phyloP scores from a whole-genome alignment of 1,140 invertebrate genomes.

The Apis laboriosa region DNA sequence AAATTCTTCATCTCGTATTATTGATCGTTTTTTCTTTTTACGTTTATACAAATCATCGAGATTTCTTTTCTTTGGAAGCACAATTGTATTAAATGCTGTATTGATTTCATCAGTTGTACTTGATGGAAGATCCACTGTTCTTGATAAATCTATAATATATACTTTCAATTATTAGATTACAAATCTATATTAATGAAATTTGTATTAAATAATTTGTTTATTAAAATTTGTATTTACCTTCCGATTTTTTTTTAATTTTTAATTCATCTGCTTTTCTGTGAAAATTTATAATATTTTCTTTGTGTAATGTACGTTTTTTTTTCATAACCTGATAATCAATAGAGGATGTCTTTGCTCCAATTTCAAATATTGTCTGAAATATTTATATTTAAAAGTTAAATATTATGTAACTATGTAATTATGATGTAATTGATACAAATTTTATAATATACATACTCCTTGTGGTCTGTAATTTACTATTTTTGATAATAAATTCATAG shows the following conservation, averaged over 20 bases:
- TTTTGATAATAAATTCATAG: conserved; percentile 84
- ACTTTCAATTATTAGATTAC: neutral
- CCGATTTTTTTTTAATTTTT: conserved; percentile 61
- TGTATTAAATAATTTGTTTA: neutral
- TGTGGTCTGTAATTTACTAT: conserved; percentile 93
- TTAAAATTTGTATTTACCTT: neutral
- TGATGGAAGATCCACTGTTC: conserved; percentile 60
- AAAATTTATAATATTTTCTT: conserved; percentile 82
- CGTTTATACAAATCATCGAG: conserved; percentile 82
- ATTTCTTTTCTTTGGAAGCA: conserved; percentile 83
- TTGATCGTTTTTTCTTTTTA: conserved; percentile 82
- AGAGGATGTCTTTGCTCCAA: conserved; percentile 90
- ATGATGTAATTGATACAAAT: conserved; percentile 26
- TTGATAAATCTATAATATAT: conserved; percentile 31
- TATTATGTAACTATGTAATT: conserved; percentile 40
- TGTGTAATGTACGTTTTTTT: conserved; percentile 85
- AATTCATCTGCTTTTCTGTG: conserved; percentile 77
- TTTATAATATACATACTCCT: conserved; percentile 84
- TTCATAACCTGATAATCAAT: conserved; percentile 88
- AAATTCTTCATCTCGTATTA: conserved; percentile 86
- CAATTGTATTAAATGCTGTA: conserved; percentile 79
- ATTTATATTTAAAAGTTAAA: conserved; percentile 20
- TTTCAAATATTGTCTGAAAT: conserved; percentile 95
- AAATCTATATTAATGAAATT: neutral
- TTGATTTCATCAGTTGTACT: conserved; percentile 76